A percentile compares a stretch with the other conserved stretches of the same genome.
Evolutionary conservation across 2,888 invertebrate genomes (phyloP).

Genomic region (Drosophila mayaguana): DNA sequence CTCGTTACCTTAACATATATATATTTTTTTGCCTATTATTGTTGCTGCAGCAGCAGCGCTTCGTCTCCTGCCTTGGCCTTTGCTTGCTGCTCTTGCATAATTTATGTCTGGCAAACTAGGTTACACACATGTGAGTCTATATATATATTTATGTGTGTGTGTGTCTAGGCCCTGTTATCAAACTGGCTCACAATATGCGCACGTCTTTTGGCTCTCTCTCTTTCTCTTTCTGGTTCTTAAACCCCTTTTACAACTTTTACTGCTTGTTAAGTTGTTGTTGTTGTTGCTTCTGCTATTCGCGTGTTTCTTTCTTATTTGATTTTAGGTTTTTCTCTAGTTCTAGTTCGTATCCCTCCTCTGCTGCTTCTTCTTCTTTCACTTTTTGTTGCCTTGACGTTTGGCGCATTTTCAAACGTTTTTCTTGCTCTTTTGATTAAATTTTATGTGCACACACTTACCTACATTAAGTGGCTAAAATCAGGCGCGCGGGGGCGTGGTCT

Average conservation of each 20-base stretch:
- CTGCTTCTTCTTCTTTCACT: neutral
- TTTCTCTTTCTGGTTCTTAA: neutral
- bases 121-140: conserved; percentile 43
- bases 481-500: conserved; percentile 9
- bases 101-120: conserved; percentile 78
- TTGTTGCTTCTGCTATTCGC: conserved; percentile 29
- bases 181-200: conserved; percentile 67
- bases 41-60: conserved; percentile 1
- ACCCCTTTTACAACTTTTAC: conserved; percentile 37
- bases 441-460: conserved; percentile 59
- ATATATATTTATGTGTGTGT: conserved; percentile 18
- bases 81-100: conserved; percentile 70
- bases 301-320: conserved; percentile 39
- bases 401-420: conserved; percentile 74
- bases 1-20: conserved; percentile 11
- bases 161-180: conserved; percentile 58
- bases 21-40: conserved; percentile 13
- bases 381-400: conserved; percentile 49
- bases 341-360: neutral
- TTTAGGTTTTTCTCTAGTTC: conserved; percentile 10
- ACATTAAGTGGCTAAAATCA: conserved; percentile 26
- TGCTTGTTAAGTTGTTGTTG: conserved; percentile 16
- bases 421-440: conserved; percentile 71
- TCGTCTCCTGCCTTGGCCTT: conserved; percentile 23
- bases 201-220: conserved; percentile 40